Base-by-base conservation (phyloP, 2,113 vertebrate species). In the Stegastes partitus region DNA sequence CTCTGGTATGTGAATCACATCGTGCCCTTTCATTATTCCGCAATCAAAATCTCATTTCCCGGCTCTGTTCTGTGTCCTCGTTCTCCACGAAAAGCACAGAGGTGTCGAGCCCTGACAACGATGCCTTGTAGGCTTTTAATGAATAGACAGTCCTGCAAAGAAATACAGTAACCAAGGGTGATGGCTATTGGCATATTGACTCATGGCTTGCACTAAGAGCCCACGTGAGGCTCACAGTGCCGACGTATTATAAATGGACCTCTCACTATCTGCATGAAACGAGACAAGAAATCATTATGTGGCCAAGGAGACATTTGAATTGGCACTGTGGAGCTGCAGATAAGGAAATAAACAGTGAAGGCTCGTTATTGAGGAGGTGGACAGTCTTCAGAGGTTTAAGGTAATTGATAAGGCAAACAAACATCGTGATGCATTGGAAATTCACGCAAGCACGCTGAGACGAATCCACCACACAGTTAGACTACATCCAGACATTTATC, bases 101-200 rank as follows among this genome's bases (percentile, higher is more conserved):
- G 14, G 54, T 16, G 70, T 62, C 21, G 11, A 65, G 53, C 47
- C 69, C 64, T 65, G 79, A 84, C 83, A 75, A 68, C 25, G 3
- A 71, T 2, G 55, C 66, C 28, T 45, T 23, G 76, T 44, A 23
- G 22, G 63, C 31, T 26, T 82, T 83, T 74, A 83, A 85, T 78
- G 81, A 86, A 75, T 5, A 61, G 81, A 81, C 85, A 58, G 76
- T 19, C 71, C 87, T 10, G 66, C 50, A 19, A 19, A 75, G 83
- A 68, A 84, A 79, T 80, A 86, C 85, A 80, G 87, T 90, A 80
- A 79, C 77, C 73, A 61, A 51, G 67, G 85, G 65, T 68, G 83
- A 89, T 64, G 81, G 75, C 55, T 91, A 87, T 90, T 44, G 82
- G 69, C 87, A 74, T 90, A 92, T 89, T 76, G 87, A 92, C 90